These are phyloP conservation scores for Empidonax traillii DNA, from an alignment of 2,113 vertebrate genomes.

Conservation along the genomic window DNA sequence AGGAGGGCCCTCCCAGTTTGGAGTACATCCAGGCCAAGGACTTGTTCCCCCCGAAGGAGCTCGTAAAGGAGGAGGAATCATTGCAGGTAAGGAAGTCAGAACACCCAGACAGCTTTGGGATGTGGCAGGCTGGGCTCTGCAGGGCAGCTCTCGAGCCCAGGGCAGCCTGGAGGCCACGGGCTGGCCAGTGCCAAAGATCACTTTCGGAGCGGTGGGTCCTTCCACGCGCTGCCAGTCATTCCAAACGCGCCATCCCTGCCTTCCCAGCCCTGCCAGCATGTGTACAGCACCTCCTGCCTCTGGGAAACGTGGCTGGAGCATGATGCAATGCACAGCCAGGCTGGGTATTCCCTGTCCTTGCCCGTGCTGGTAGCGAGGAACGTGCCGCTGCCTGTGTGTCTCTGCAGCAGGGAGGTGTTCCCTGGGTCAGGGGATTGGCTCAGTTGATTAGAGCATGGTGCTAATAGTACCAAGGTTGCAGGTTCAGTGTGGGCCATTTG, in stretches of 20 bases:
- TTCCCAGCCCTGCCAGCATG: neutral
- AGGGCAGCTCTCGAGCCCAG: neutral
- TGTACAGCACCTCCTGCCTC: rapidly evolving
- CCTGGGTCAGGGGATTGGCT: neutral
- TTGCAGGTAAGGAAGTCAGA: constrained; percentile 85
- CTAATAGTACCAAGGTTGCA: neutral
- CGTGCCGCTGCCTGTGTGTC: rapidly evolving
- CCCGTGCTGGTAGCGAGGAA: neutral
- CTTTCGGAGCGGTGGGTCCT: rapidly evolving
- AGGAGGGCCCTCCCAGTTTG: constrained; percentile 98
- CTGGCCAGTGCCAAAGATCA: rapidly evolving
- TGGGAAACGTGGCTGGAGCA: neutral
- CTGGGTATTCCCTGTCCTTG: neutral
- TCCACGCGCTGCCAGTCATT: neutral
- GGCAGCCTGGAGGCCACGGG: rapidly evolving
- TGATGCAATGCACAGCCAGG: neutral
- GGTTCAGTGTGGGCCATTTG: neutral
- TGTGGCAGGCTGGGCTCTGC: neutral
- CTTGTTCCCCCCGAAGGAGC: constrained; percentile 96
- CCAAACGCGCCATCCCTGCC: neutral
- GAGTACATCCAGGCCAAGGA: constrained; percentile 99
- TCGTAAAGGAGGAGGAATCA: constrained; percentile 95
- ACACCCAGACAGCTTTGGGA: neutral
- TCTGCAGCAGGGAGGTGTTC: neutral
- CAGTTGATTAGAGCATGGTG: neutral